Evolutionary conservation across 2,113 vertebrate species (phyloP), one percentile per base, ranked within the genome.

Genomic region (Brachionichthys hirsutus): DNA sequence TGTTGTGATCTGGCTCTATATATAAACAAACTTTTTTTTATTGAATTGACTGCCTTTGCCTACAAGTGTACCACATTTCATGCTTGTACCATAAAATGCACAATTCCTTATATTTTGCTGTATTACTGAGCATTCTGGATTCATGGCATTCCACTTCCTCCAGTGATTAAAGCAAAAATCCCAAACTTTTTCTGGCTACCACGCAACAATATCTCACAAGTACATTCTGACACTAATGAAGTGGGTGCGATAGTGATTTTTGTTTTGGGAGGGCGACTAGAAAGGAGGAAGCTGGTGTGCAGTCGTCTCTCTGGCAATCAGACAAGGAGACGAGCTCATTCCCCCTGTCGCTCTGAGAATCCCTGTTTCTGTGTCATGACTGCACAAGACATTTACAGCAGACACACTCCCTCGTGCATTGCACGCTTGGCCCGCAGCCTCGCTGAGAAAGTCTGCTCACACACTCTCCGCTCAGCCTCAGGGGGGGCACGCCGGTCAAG

Each of bases 401-500:
- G 43, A 16, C 17, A 44, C 15, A 44, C 43, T 16, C 43, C 9
- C 43, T 16, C 43, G 16, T 16, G 13, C 61, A 61, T 65, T 48
- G 59, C 66, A 64, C n/a, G 67, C 48, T 54, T 35, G 56, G 49
- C 54, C 63, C 49, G 24, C 53, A 66, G 63, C 36, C 56, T 48
- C 56, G 35, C 11, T 2, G 11, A 61, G 4, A 30, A 30, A 30
- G 24, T 4, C 24, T 30, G 24, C 24, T 30, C 24, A 30, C 44
- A 46, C 63, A 52, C 58, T 64, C 64, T 60, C 60, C 36, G 49
- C 40, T 43, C 46, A 61, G 53, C 63, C 61, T 63, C 19, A 30
- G 70, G 58, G 65, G 41, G 35, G 34, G 56, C 62, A 45, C 48
- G 70, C 61, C 80, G 72, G 81, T 77, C 75, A 84, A 80, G 52